These are phyloP conservation scores for Harmothoe impar DNA, from an alignment of 2,888 invertebrate genomes.

Conservation along the genomic window DNA sequence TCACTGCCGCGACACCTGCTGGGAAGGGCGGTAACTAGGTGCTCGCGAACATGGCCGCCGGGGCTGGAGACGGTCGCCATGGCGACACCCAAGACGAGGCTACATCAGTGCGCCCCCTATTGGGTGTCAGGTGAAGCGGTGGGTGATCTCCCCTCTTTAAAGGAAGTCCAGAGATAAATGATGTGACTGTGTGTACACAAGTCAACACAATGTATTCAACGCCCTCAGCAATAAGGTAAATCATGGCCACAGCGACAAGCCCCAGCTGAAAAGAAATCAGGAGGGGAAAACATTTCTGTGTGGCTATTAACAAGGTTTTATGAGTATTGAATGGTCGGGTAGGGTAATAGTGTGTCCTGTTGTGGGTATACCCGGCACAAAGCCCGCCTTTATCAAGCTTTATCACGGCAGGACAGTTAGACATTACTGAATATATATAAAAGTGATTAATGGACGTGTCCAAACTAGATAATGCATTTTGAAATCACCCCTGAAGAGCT, in stretches of 20 bases:
- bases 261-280: not conserved
- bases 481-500: not conserved
- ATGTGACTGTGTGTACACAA: not conserved
- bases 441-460: conserved; percentile 12
- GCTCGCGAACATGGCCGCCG: conserved; percentile 60
- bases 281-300: not conserved
- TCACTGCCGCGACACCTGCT: conserved; percentile 54
- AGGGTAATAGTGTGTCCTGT: not conserved
- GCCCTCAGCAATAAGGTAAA: conserved; percentile 34
- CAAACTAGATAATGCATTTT: not conserved
- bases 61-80: not conserved
- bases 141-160: conserved; percentile 21
- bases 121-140: conserved; percentile 13
- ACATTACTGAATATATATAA: not conserved
- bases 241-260: not conserved
- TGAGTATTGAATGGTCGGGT: not conserved
- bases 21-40: conserved; percentile 57
- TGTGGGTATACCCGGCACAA: not conserved
- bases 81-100: conserved; percentile 45
- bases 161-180: conserved; percentile 21
- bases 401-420: not conserved
- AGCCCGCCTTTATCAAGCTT: not conserved
- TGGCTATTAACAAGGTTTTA: conserved; percentile 18
- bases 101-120: conserved; percentile 33
- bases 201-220: conserved; percentile 41